Base-by-base conservation (phyloP, 2,113 vertebrate species). In the Sylvietta virens region DNA sequence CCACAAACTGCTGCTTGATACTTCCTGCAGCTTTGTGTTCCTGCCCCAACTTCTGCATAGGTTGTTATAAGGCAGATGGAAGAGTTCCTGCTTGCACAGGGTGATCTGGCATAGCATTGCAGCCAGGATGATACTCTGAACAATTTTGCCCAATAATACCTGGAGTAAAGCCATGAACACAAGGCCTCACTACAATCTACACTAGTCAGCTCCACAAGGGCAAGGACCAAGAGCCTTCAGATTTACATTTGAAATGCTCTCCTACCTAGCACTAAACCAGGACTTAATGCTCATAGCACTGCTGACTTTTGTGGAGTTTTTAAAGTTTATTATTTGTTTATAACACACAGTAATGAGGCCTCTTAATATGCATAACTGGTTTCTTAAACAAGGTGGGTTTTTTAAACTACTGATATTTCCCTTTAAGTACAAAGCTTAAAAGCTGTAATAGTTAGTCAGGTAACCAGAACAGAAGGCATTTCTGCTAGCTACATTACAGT, bases 61-160 rank as follows among this genome's bases (percentile, higher is more conserved):
- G 27, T 42, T 73, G 26, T 37, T 61, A 11, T 2, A 45, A 62
- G 28, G 53, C 85, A 71, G 53, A 47, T 33, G 65, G 78, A 33
- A 91, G 45, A 67, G 61, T 10, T 85, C 28, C 74, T 88, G 73
- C 78, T 62, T 73, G 47, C 69, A 50, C 20, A 27, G 65, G 26
- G 20, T 21, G 60, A 45, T 48, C 19, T 37, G 60, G 54, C 21
- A 9, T 4, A 44, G 54, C 37, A 1, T 13, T 58, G 72, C 60
- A 66, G 42, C 21, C 0, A 0, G 21, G 33, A 39, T 31, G 33
- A 70, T 13, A 1, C 35, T 74, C 42, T 4, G 3, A 83, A 77
- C 44, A 40, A 9, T 79, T 87, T 71, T 94, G 60, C 65, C 24
- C 67, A 42, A 24, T 18, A 11, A 45, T 45, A 35, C 26, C 65